Percentiles rank a stretch among this genome's conserved stretches.
phyloP scores from a whole-genome alignment of 2,113 vertebrate genomes.

The Pelecanus crispus region DNA sequence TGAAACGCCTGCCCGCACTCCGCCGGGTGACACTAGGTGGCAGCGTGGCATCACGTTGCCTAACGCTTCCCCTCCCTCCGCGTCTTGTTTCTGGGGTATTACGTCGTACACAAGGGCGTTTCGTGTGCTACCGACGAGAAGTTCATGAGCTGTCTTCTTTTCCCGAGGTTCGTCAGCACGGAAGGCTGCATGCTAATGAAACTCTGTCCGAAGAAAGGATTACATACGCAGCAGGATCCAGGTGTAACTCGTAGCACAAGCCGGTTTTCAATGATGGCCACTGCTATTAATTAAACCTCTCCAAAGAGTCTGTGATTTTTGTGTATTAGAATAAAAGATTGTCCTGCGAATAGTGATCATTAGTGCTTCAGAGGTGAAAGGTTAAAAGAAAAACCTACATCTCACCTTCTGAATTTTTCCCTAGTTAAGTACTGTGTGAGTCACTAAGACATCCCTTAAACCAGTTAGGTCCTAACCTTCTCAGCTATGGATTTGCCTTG shows the following conservation, averaged over 20 bases:
- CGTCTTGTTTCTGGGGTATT: neutral
- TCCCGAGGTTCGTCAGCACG: neutral
- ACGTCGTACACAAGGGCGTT: accelerated
- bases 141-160: neutral
- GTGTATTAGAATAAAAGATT: neutral
- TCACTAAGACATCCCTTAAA: neutral
- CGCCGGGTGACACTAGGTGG: constrained; percentile 4
- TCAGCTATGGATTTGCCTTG: neutral
- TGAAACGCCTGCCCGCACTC: neutral
- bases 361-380: neutral
- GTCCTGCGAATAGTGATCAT: neutral
- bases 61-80: neutral
- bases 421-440: neutral
- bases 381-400: neutral
- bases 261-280: neutral
- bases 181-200: neutral
- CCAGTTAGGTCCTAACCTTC: neutral
- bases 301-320: neutral
- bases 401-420: neutral
- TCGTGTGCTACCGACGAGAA: too few species aligned
- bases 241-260: neutral
- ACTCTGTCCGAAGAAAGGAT: neutral
- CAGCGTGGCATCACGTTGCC: neutral
- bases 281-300: neutral
- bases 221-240: neutral